Conservation (phyloP, 2,888 invertebrate genomes). For the Sycophila texana region DNA sequence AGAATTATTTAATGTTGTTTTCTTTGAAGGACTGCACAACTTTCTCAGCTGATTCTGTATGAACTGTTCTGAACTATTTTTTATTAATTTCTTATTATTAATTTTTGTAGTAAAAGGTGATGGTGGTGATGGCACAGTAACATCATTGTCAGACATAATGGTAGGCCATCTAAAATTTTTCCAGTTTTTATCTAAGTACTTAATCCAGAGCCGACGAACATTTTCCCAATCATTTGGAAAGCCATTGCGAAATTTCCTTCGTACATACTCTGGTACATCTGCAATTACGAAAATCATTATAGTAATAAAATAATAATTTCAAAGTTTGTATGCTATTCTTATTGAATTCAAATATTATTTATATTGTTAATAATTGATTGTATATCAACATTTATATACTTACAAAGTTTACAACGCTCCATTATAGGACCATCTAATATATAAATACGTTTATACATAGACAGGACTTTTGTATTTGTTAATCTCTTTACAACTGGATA, state of each 20-base stretch:
- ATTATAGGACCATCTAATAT: conserved; percentile 64
- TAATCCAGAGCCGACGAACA: conserved; percentile 68
- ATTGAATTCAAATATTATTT: conserved; percentile 2
- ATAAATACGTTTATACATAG: conserved; percentile 66
- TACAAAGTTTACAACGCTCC: too few species aligned
- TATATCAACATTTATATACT: conserved; percentile 12
- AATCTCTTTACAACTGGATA: conserved; percentile 67
- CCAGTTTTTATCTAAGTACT: conserved; percentile 61
- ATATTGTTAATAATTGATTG: background rate
- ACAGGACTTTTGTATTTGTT: conserved; percentile 61
- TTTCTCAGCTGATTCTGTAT: background rate
- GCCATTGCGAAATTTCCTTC: conserved; percentile 70
- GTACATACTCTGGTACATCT: conserved; percentile 70
- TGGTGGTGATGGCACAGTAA: conserved; percentile 64
- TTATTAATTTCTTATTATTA: conserved; percentile 23
- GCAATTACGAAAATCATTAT: too few species aligned
- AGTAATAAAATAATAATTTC: too few species aligned
- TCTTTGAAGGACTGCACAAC: background rate
- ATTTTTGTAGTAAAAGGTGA: conserved; percentile 55
- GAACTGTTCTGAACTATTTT: conserved; percentile 5
- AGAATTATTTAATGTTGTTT: background rate
- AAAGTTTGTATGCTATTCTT: background rate
- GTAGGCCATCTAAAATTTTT: conserved; percentile 70
- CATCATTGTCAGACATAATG: conserved; percentile 68
- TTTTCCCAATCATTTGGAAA: conserved; percentile 74